Percentiles rank a stretch among this genome's conserved stretches.
Evolutionary conservation across 2,113 vertebrate species (phyloP).

Genomic region (Brachypodius melanocephalos): DNA sequence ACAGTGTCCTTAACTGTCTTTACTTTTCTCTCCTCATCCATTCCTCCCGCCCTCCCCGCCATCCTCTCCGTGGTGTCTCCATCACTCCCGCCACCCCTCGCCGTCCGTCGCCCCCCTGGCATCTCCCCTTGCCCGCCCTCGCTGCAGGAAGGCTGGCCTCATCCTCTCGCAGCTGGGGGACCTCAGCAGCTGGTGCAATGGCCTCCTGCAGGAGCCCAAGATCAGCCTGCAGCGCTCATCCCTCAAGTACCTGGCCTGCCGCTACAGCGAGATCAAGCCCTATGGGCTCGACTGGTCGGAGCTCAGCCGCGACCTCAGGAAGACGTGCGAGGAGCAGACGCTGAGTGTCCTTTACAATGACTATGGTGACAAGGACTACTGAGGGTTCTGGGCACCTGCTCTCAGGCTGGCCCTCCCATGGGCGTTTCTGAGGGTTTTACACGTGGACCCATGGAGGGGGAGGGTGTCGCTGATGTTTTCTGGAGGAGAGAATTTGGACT

Average conservation of each 20-base stretch:
- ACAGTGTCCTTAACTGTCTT: background rate
- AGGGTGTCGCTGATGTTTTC: conserved; percentile 11
- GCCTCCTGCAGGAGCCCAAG: conserved; percentile 92
- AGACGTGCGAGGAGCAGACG: conserved; percentile 92
- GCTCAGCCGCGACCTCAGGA: conserved; percentile 89
- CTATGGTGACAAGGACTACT: conserved; percentile 94
- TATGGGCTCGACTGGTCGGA: conserved; percentile 90
- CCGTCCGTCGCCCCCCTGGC: background rate
- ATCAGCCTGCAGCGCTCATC: conserved; percentile 87
- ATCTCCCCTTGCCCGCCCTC: background rate
- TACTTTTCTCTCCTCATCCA: conserved; percentile 11
- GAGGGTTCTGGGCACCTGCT: conserved; percentile 8
- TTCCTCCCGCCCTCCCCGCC: background rate
- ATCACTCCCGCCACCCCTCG: fast-evolving
- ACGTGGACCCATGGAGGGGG: background rate
- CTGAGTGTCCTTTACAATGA: conserved; percentile 93
- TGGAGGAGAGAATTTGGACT: background rate
- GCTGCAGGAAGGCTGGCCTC: conserved; percentile 89
- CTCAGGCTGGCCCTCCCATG: background rate
- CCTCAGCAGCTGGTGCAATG: conserved; percentile 89
- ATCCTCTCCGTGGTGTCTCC: background rate
- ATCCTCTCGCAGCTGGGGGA: conserved; percentile 93
- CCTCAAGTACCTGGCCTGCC: conserved; percentile 91
- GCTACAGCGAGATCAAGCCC: conserved; percentile 94
- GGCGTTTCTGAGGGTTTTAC: conserved; percentile 42